Conservation (phyloP, 2,113 vertebrate species). For the Melanotaenia duboulayi region DNA sequence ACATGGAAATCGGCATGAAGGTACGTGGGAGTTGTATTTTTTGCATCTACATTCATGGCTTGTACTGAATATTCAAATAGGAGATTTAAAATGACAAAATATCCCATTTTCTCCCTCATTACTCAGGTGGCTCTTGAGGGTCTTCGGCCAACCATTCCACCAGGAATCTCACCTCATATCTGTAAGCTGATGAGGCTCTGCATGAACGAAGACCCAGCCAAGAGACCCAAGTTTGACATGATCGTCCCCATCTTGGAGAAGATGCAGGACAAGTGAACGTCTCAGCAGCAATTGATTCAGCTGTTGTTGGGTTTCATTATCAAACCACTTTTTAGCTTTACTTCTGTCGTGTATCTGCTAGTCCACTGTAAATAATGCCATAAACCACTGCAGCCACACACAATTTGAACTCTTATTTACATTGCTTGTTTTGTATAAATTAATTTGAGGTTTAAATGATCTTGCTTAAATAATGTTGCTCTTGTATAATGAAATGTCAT, state of each 20-base stretch:
- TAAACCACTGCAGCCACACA: conserved; percentile 58
- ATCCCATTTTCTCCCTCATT: neutral
- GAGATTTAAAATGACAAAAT: neutral
- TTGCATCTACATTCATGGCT: neutral
- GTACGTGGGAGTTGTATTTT: conserved; percentile 25
- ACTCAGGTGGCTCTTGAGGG: conserved; percentile 93
- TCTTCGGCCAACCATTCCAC: conserved; percentile 94
- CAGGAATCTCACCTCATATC: conserved; percentile 95
- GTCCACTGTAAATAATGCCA: conserved; percentile 73
- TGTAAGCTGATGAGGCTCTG: conserved; percentile 99
- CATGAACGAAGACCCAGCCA: conserved; percentile 99
- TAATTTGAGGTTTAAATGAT: conserved; percentile 62
- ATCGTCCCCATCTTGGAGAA: conserved; percentile 98
- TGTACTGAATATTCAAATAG: too few species aligned
- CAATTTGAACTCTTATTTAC: conserved; percentile 36
- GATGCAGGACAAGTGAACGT: conserved; percentile 95
- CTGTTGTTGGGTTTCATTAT: conserved; percentile 18
- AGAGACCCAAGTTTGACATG: conserved; percentile 98
- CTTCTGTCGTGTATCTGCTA: conserved; percentile 62
- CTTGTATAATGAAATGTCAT: conserved; percentile 40
- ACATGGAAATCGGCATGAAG: conserved; percentile 97
- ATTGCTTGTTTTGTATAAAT: conserved; percentile 58
- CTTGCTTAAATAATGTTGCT: conserved; percentile 28
- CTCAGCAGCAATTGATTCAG: neutral
- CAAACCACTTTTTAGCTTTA: conserved; percentile 62